Base-by-base conservation (phyloP, 1,140 invertebrate species). In the Druon quercuslanigerum region DNA sequence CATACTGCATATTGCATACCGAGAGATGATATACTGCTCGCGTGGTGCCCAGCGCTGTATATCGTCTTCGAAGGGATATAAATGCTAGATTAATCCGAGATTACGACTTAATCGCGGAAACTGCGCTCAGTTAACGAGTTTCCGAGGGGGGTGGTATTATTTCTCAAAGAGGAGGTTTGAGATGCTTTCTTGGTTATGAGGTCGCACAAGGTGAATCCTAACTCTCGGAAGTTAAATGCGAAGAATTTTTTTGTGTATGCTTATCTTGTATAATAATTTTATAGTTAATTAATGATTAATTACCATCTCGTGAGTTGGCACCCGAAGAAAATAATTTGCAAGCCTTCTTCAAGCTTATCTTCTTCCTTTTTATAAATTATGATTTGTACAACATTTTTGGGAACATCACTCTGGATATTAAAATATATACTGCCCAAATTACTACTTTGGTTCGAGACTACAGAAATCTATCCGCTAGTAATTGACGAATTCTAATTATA, bases 101-200 rank as follows among this genome's bases (percentile, higher is more conserved):
- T 84, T 84, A 82, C 80, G 77, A 77, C 83, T 84, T 78, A 84
- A 84, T 82, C 80, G 80, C 83, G 83, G 78, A 84, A 82, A 84
- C 77, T 73, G 75, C 74, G 71, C 71, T 0, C 78, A 75, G 74
- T 80, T 84, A 84, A 82, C 82, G 80, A 84, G 82, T 80, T 79
- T 75, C 76, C 50, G 14, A 76, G 79, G 76, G 50, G 78, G 76
- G 78, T 66, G 60, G 60, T 66, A 25, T 33, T 40, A 66, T 66
- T 66, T 66, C 40, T 66, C 60, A 66, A 25, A 14, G 40, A 66
- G 25, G n/a, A 16, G 40, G 9, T 46, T 40, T 33, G 60, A 66
- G 57, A 33, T 66, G 20, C 57, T 16, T 9, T 1, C 60, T 66
- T 14, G 13, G 25, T 66, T 40, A 66, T 66, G 33, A 9, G 40